phyloP scores from a whole-genome alignment of 2,113 vertebrate species.

The Procapra przewalskii region DNA sequence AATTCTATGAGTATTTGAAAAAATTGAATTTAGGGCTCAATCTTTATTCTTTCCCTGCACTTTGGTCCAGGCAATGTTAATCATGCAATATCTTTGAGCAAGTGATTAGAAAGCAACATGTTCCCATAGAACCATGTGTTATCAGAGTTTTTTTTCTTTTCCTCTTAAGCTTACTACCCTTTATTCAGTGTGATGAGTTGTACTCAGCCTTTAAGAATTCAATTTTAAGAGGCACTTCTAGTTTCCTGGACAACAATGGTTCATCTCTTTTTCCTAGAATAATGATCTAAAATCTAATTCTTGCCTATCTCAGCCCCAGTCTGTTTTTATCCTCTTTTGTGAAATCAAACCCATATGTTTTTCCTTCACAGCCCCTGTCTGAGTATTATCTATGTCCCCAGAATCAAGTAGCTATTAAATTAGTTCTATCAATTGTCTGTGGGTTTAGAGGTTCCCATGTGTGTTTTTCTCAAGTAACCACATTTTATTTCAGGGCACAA shows the following conservation, averaged over 20 bases:
- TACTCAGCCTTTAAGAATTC: slow-evolving; percentile 43
- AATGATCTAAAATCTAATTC: slow-evolving; percentile 65
- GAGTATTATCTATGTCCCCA: background rate
- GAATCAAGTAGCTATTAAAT: slow-evolving; percentile 43
- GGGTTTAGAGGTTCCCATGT: background rate
- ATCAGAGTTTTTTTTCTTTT: slow-evolving; percentile 13
- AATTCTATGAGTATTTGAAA: background rate
- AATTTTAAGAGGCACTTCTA: slow-evolving; percentile 61
- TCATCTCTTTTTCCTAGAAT: slow-evolving; percentile 49
- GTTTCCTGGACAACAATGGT: slow-evolving; percentile 65
- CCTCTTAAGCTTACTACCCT: slow-evolving; percentile 22
- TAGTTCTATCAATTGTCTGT: slow-evolving; percentile 38
- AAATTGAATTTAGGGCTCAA: background rate
- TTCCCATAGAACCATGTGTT: slow-evolving; percentile 29
- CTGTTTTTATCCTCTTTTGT: slow-evolving; percentile 38
- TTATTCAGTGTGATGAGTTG: slow-evolving; percentile 43
- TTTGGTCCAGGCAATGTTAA: background rate
- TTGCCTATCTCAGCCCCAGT: slow-evolving; percentile 45
- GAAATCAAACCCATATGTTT: slow-evolving; percentile 33
- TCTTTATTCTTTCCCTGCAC: background rate
- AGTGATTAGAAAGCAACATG: slow-evolving; percentile 57
- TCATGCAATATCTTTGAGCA: slow-evolving; percentile 53
- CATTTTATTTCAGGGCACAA: slow-evolving; percentile 38
- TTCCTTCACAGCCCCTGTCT: background rate
- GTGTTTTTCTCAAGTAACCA: slow-evolving; percentile 14